Percentiles rank a stretch among this genome's conserved stretches.
Conservation (phyloP, 1,140 invertebrate species). For the Batillaria attramentaria region DNA sequence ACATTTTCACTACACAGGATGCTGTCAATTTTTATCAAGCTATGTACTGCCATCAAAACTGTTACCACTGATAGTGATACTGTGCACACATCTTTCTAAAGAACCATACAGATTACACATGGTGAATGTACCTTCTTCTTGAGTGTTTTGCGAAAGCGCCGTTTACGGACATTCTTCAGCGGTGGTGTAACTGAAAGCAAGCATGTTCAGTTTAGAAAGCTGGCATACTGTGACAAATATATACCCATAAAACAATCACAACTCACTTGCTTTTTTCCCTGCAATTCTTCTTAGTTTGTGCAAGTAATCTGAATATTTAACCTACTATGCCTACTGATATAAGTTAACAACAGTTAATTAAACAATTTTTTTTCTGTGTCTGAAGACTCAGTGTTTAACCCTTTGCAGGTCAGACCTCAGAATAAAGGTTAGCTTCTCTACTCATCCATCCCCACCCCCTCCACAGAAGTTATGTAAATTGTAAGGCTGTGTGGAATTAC, state of each 20-base stretch:
- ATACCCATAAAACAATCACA: too few species aligned
- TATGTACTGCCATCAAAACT: too few species aligned
- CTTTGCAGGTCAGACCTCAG: not conserved
- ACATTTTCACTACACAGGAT: too few species aligned
- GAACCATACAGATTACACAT: not conserved
- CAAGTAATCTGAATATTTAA: not conserved
- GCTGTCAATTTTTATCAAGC: too few species aligned
- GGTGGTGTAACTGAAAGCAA: slow-evolving; percentile 83
- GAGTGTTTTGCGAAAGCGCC: slow-evolving; percentile 94
- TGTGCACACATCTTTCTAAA: too few species aligned
- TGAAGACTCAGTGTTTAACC: not conserved
- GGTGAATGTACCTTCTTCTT: slow-evolving; percentile 85
- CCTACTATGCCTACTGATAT: not conserved
- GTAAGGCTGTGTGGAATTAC: not conserved
- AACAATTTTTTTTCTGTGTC: too few species aligned
- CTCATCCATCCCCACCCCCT: too few species aligned
- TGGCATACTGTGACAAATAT: too few species aligned
- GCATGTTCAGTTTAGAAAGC: slow-evolving; percentile 21
- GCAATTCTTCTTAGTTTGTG: not conserved
- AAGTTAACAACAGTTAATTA: not conserved
- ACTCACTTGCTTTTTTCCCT: not conserved
- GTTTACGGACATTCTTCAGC: slow-evolving; percentile 93
- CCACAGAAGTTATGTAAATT: not conserved
- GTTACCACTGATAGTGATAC: too few species aligned
- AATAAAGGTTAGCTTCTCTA: not conserved